These are phyloP conservation scores for Cordilura impudica DNA, from an alignment of 2,888 invertebrate species.

Conservation along the genomic window DNA sequence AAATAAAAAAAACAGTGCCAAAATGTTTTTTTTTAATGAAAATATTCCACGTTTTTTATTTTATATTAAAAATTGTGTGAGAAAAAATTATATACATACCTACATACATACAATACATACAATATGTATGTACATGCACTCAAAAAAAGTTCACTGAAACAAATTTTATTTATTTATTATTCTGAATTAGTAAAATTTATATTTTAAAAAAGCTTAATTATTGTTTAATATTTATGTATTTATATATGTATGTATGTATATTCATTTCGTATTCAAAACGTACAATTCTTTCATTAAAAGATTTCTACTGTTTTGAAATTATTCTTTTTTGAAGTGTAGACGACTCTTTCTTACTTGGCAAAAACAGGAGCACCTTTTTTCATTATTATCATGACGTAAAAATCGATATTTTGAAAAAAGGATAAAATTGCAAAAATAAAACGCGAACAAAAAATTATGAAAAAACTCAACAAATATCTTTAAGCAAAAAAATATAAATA, in stretches of 20 bases:
- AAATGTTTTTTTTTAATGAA: constrained; percentile 36
- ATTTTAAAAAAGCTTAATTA: no score
- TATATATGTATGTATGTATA: no score
- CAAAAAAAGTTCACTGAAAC: no score
- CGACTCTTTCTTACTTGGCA: constrained; percentile 26
- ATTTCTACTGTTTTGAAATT: no score
- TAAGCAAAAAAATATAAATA: constrained; percentile 45
- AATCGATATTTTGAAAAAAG: constrained; percentile 65
- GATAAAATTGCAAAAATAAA: constrained; percentile 58
- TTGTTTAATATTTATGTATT: no score
- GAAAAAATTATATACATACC: constrained; percentile 26
- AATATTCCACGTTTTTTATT: constrained; percentile 23
- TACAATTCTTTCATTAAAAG: no score
- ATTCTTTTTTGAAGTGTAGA: not conserved
- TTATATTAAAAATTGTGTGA: constrained; percentile 15
- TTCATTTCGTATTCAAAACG: no score
- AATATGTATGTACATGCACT: no score
- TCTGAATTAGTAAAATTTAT: no score
- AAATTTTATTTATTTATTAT: no score
- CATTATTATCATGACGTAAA: constrained; percentile 61
- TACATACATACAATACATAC: no score
- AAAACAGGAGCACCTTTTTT: constrained; percentile 43
- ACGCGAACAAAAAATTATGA: constrained; percentile 30
- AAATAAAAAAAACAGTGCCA: constrained; percentile 1
- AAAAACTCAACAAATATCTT: constrained; percentile 60